Base-by-base conservation (phyloP, 2,113 vertebrate species). In the Eulemur rufifrons region DNA sequence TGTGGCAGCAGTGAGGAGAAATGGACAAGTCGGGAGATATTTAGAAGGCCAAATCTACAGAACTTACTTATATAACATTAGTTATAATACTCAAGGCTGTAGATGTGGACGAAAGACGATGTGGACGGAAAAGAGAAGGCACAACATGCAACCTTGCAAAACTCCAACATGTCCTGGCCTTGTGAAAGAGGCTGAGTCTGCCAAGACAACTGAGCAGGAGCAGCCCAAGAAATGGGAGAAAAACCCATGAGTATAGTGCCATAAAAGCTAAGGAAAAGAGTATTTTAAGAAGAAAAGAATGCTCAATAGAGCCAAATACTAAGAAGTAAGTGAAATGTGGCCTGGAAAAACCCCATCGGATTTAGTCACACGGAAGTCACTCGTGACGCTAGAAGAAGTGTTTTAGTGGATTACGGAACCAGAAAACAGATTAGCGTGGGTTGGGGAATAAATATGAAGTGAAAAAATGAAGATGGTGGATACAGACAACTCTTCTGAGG, bases 1-100 rank as follows among this genome's bases (percentile, higher is more conserved):
- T 0, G 0, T 2, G 8, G 25, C 13, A 54, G 15, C 11, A 34
- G 32, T 20, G 10, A 29, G 6, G 39, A 64, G 25, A 82, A 8
- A 11, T 27, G 15, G 66, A 25, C 8, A 25, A 29, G 21, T 45
- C 34, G 6, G 74, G 45, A 37, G 2, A 39, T 37, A 61, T 2
- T 21, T 1, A 63, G 34, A 68, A 93, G 54, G 63, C 39, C 56
- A 93, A 21, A 52, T 13, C 37, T 50, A 73, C 0, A 18, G 87
- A 56, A 45, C 27, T 14, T 5, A 42, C 63, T 50, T 80, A n/a
- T 34, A 7, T 45, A 37, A 54, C 64, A n/a, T 5, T n/a, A 45
- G 15, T 2, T 84, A 9, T 0, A 69, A 34, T 12, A 52, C 85
- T 7, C 3, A 81, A 61, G 56, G 39, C 8, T 54, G 12, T 8